Conservation (phyloP, 2,797 vertebrate species). For the Myoxocephalus aenaeus region DNA sequence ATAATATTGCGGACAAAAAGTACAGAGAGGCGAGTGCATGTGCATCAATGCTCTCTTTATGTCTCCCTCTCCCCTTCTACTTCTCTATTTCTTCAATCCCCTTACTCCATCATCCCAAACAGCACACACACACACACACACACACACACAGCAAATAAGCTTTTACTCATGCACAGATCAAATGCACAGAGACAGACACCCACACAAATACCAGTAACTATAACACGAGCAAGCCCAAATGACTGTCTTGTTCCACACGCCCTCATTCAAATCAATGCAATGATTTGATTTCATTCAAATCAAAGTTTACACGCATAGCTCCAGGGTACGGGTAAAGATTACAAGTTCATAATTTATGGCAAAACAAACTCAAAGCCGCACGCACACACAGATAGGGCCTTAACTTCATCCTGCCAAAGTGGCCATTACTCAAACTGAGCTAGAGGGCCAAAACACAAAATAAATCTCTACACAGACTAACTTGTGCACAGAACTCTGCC, state of each 20-base stretch:
- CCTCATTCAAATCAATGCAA: constrained; percentile 52
- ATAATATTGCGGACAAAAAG: constrained; percentile 72
- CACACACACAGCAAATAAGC: constrained; percentile 18
- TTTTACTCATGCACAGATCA: constrained; percentile 38
- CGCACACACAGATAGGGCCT: constrained; percentile 5
- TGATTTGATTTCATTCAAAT: constrained; percentile 43
- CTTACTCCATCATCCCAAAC: constrained; percentile 29
- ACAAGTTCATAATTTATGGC: constrained; percentile 50
- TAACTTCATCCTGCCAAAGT: constrained; percentile 31
- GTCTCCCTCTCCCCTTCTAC: constrained; percentile 19
- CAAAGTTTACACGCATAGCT: constrained; percentile 52
- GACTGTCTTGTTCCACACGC: constrained; percentile 39
- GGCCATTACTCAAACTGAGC: constrained; percentile 38
- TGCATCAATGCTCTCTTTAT: constrained; percentile 47
- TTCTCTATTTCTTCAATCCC: constrained; percentile 19
- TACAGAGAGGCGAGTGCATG: constrained; percentile 50
- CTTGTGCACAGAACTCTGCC: not conserved
- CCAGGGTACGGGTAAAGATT: constrained; percentile 47
- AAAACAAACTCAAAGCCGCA: constrained; percentile 14
- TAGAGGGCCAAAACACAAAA: constrained; percentile 31
- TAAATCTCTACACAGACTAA: constrained; percentile 5
- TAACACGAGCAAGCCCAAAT: constrained; percentile 32
- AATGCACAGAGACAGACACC: constrained; percentile 8
- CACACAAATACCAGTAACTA: constrained; percentile 15
- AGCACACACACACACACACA: not conserved